A percentile compares a stretch with the other conserved stretches of the same genome.
Conservation (phyloP, 2,888 invertebrate species). For the Scrobipalpa costella region DNA sequence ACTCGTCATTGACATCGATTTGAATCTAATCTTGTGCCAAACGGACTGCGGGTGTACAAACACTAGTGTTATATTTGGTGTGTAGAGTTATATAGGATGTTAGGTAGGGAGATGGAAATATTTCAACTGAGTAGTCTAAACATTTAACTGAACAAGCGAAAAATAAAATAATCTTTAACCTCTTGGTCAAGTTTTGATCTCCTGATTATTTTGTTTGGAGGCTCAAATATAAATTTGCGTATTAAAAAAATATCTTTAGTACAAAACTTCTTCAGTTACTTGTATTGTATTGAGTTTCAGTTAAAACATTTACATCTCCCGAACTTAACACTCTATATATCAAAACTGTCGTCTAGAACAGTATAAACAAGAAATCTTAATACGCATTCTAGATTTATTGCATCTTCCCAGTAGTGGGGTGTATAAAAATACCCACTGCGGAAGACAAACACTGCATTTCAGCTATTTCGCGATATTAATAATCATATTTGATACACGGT, state of each 20-base stretch:
- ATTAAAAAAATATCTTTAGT: no score
- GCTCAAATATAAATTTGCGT: no score
- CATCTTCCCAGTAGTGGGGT: neutral
- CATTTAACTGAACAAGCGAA: no score
- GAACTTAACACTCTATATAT: neutral
- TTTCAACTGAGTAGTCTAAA: no score
- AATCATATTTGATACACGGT: neutral
- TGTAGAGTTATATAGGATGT: no score
- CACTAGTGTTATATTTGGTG: neutral
- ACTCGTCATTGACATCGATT: conserved; percentile 43
- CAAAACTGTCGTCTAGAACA: conserved; percentile 37
- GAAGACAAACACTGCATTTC: conserved; percentile 8
- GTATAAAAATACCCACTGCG: conserved; percentile 1
- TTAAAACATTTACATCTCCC: no score
- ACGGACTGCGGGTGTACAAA: conserved; percentile 22
- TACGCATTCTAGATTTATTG: conserved; percentile 18
- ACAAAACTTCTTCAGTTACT: no score
- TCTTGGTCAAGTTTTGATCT: no score
- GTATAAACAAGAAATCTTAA: conserved; percentile 31
- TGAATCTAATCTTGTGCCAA: conserved; percentile 46
- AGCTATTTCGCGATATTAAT: neutral
- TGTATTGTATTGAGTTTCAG: no score
- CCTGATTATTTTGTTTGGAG: no score
- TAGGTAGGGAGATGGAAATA: no score
- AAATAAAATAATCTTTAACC: no score